Conservation (phyloP, 2,797 vertebrate genomes). For the Eleutherodactylus coqui region DNA sequence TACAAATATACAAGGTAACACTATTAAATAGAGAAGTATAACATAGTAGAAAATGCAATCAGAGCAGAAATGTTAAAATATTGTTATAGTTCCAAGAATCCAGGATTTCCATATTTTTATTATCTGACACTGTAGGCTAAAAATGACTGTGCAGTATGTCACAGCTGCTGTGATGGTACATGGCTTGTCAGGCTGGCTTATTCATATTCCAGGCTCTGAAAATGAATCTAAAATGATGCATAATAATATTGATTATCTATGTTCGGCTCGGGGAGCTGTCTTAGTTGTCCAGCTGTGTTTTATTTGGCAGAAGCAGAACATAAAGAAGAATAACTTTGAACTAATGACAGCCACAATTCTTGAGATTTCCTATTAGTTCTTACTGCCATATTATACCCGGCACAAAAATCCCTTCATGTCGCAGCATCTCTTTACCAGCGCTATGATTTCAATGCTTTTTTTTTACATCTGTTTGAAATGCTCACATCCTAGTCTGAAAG, state of each 20-base stretch:
- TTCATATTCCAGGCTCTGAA: slow-evolving; percentile 7
- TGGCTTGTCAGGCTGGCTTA: slow-evolving; percentile 24
- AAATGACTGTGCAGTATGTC: slow-evolving; percentile 15
- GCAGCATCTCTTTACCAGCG: background rate
- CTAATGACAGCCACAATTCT: background rate
- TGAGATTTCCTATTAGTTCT: background rate
- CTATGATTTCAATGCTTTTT: background rate
- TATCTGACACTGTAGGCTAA: slow-evolving; percentile 5
- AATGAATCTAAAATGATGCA: slow-evolving; percentile 19
- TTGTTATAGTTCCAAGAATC: background rate
- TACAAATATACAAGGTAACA: background rate
- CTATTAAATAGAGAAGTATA: background rate
- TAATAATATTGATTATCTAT: slow-evolving; percentile 47
- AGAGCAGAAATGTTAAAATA: background rate
- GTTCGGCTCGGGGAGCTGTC: slow-evolving; percentile 13
- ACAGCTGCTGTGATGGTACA: slow-evolving; percentile 5
- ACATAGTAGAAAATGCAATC: background rate
- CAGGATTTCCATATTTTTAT: slow-evolving; percentile 18
- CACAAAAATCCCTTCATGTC: background rate
- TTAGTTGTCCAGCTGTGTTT: slow-evolving; percentile 14
- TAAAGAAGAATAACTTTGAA: slow-evolving; percentile 5
- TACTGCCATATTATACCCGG: background rate
- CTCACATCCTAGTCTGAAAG: background rate
- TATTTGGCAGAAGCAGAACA: slow-evolving; percentile 10
- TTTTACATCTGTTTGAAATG: background rate